phyloP scores from a whole-genome alignment of 1,140 invertebrate species.

The Saccostrea glomerata region DNA sequence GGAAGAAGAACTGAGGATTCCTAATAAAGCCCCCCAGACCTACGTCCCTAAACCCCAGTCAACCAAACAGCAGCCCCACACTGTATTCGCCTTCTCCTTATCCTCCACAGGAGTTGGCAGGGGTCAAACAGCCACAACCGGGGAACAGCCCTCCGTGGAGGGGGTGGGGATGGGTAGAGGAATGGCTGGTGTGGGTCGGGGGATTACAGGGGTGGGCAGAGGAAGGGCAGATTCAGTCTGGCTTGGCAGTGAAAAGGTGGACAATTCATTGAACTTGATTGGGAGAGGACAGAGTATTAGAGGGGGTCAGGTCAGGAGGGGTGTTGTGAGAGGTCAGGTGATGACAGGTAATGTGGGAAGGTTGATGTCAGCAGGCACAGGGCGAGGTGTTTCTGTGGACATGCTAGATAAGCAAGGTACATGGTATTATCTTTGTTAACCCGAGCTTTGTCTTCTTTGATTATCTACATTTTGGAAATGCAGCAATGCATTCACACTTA shows the following conservation, averaged over 20 bases:
- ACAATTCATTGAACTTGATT: neutral
- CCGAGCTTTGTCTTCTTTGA: too few species aligned
- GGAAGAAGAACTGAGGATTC: neutral
- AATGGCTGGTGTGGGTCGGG: neutral
- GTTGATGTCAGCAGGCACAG: neutral
- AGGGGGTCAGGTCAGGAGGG: neutral
- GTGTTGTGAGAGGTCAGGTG: neutral
- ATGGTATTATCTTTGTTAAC: neutral
- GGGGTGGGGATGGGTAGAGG: neutral
- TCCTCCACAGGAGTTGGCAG: conserved; percentile 41
- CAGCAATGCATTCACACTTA: too few species aligned
- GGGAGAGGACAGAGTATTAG: neutral
- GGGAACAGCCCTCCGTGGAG: neutral
- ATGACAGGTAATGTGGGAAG: neutral
- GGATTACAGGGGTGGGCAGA: neutral
- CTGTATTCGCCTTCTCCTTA: conserved; percentile 31
- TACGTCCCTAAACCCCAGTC: conserved; percentile 4
- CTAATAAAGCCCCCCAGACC: neutral
- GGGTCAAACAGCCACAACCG: neutral
- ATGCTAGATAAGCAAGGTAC: neutral
- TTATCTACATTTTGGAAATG: too few species aligned
- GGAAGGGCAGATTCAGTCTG: neutral
- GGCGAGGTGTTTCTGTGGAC: neutral
- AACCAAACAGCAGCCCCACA: neutral
- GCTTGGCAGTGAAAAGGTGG: neutral